Conservation (phyloP, 2,888 invertebrate genomes). For the Apamea monoglypha region DNA sequence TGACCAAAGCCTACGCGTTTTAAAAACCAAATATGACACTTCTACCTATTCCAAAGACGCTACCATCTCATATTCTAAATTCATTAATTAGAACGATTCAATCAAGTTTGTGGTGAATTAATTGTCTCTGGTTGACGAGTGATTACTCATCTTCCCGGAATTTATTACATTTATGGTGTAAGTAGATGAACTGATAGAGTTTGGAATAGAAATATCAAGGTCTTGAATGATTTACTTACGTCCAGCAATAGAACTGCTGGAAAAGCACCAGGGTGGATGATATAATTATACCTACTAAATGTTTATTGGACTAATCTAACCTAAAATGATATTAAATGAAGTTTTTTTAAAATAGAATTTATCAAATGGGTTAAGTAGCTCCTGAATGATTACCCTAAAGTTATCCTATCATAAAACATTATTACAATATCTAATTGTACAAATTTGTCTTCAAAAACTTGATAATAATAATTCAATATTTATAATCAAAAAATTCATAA, state of each 20-base stretch:
- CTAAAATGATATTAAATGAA: neutral
- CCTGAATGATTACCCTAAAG: slow-evolving; percentile 3
- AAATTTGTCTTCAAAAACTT: neutral
- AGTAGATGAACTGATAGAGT: neutral
- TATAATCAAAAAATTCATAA: neutral
- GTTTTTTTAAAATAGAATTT: neutral
- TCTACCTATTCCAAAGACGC: slow-evolving; percentile 10
- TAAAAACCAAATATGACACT: neutral
- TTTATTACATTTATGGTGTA: neutral
- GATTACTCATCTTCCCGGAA: slow-evolving; percentile 26
- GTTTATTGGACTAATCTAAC: neutral
- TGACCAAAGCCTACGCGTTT: neutral
- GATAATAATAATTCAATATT: neutral
- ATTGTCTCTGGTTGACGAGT: slow-evolving; percentile 17
- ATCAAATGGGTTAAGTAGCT: slow-evolving; percentile 9
- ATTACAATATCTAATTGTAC: neutral
- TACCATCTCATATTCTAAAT: slow-evolving; percentile 37
- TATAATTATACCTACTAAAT: neutral
- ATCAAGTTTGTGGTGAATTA: slow-evolving; percentile 31
- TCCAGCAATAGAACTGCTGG: neutral
- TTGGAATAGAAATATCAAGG: neutral
- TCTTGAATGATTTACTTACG: neutral
- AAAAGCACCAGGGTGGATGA: neutral
- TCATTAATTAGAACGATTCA: slow-evolving; percentile 46
- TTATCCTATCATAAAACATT: neutral